Base-by-base conservation (phyloP, 2,888 invertebrate species). In the Leucoma salicis region DNA sequence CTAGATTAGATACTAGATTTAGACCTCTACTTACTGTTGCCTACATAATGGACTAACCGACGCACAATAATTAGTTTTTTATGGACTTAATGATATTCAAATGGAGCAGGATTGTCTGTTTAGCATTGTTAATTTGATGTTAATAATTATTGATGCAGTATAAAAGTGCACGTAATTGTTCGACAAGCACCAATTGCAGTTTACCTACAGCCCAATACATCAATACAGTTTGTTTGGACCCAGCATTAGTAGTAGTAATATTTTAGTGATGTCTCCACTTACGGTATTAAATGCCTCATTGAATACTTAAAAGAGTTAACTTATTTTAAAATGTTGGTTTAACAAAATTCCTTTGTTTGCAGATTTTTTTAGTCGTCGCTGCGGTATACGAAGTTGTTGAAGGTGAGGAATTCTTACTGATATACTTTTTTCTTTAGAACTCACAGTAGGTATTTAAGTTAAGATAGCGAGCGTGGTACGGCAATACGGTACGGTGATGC, bases 111-210 rank as follows among this genome's bases (percentile, higher is more conserved):
- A 66, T 74, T 71, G 63, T 55, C 70, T 70, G 65, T 72, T 79
- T 85, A 85, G 79, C 71, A 87, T 85, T 86, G 84, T 78, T 81
- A 85, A 86, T 88, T 77, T 55, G 70, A 72, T 82, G 80, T 76
- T 73, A 84, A 80, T 79, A 82, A 77, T 82, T 82, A 83, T 85
- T 67, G 70, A 74, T 64, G 73, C 69, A 75, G 81, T 87, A 87
- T 87, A 86, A 75, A 87, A 86, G 83, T 78, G 85, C 83, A 72
- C 51, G 74, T 57, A 70, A 61, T 72, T 71, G 70, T 60, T 66
- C 62, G 53, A 59, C 55, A 71, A 63, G 67, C 68, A 61, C 75
- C 77, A 77, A 82, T 76, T 74, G 61, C 72, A 72, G 50, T 65
- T 65, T 68, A n/a, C n/a, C n/a, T n/a, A n/a, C n/a, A n/a, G n/a